Evolutionary conservation across 2,888 invertebrate species (phyloP), one percentile per base, ranked within the genome.

Genomic region (Rhagium mordax): DNA sequence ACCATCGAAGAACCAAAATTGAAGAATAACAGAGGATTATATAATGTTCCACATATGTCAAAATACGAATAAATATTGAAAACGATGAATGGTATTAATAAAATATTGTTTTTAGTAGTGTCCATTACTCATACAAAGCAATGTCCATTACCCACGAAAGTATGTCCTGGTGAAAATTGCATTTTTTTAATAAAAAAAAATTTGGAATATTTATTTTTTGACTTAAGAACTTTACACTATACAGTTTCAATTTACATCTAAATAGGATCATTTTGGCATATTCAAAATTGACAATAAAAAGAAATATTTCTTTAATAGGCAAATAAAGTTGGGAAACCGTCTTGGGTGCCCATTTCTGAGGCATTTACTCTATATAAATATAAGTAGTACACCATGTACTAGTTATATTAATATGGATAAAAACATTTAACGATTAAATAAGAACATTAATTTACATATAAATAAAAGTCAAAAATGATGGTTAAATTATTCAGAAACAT

Each of bases 61-160:
- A n/a, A n/a, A n/a, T n/a, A n/a, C n/a, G n/a, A n/a, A n/a, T n/a
- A n/a, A n/a, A n/a, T n/a, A n/a, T n/a, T n/a, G n/a, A n/a, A n/a
- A n/a, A n/a, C n/a, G n/a, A n/a, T n/a, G n/a, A 59, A 21, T 21
- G 8, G 13, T 3, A 21, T 51, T 7, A 51, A 51, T 51, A 5
- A 51, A 51, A 51, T 13, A 7, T 33, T 33, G 5, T 51, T 51
- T 51, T 51, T 51, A 29, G 21, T 20, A 3, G 24, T 59, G 33
- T 59, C 59, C 59, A 59, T 59, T 59, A 59, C 21, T 59, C 7
- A 59, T 21, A 5, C 59, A 59, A 21, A 21, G 8, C 16, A 51
- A 10, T 59, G 59, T 59, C 59, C 59, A 21, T 59, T 59, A 59
- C 51, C 51, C 15, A 51, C n/a, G 51, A 51, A 51, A 18, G 51